Percentiles rank a stretch among this genome's conserved stretches.
phyloP scores from a whole-genome alignment of 2,113 vertebrate genomes.

The Rhea pennata region DNA sequence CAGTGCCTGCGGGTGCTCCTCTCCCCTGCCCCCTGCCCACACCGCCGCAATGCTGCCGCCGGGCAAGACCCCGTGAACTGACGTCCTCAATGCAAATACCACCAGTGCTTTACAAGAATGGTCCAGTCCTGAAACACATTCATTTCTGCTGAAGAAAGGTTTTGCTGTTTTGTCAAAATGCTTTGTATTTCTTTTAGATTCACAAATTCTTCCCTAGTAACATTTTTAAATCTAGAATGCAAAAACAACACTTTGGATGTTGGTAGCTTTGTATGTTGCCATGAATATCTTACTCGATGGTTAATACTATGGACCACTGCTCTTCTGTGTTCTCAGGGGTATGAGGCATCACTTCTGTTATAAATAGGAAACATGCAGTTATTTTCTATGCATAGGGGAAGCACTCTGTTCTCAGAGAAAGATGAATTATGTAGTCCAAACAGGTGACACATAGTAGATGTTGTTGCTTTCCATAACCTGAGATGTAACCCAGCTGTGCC shows the following conservation, averaged over 20 bases:
- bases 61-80: not conserved
- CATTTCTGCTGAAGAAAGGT: not conserved
- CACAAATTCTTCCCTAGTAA: not conserved
- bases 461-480: constrained; percentile 67
- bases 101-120: not conserved
- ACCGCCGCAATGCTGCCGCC: not conserved
- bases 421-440: constrained; percentile 62
- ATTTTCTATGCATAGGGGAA: constrained; percentile 48
- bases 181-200: not conserved
- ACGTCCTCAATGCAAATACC: not conserved
- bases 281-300: not conserved
- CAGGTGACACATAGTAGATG: constrained; percentile 60
- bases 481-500: constrained; percentile 59
- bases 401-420: constrained; percentile 52
- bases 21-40: not conserved
- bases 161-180: not conserved
- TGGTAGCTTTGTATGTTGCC: not conserved
- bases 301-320: not conserved
- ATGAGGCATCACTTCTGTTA: not conserved
- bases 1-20: accelerated
- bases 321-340: not conserved
- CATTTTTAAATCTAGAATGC: not conserved
- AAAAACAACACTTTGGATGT: not conserved
- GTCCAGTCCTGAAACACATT: not conserved
- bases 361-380: constrained; percentile 6